A percentile compares a stretch with the other conserved stretches of the same genome.
phyloP scores from a whole-genome alignment of 1,140 invertebrate genomes.

The Rhysida immarginata region DNA sequence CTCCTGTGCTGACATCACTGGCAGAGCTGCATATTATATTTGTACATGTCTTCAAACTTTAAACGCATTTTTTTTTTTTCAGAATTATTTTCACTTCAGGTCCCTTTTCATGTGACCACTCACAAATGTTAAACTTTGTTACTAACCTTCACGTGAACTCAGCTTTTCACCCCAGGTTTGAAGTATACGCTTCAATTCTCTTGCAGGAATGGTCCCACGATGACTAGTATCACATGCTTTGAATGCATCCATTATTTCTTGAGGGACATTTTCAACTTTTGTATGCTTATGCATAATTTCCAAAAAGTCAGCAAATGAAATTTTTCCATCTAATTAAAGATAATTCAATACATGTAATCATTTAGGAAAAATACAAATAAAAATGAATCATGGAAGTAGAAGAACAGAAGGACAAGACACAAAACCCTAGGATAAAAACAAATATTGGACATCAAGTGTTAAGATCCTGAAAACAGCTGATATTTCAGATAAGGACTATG shows the following conservation, averaged over 20 bases:
- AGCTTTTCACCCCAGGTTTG: conserved; percentile 82
- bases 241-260: conserved; percentile 81
- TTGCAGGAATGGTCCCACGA: conserved; percentile 58
- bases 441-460: too few relatives aligned
- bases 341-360: conserved; percentile 13
- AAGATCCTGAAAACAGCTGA: too few relatives aligned
- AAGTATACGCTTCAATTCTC: conserved; percentile 71
- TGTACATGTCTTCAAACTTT: too few relatives aligned
- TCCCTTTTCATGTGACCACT: too few relatives aligned
- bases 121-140: neutral
- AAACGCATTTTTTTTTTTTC: too few relatives aligned
- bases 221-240: conserved; percentile 58
- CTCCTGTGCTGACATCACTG: too few relatives aligned
- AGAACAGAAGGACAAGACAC: too few relatives aligned
- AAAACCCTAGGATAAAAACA: too few relatives aligned
- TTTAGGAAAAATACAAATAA: conserved; percentile 13
- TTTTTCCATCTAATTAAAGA: conserved; percentile 61
- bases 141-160: conserved; percentile 64
- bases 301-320: conserved; percentile 89
- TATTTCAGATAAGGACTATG: too few relatives aligned
- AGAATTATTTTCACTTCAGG: too few relatives aligned
- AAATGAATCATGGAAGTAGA: too few relatives aligned
- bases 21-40: too few relatives aligned
- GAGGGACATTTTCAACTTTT: conserved; percentile 67
- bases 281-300: conserved; percentile 88